Base-by-base conservation (phyloP, 2,113 vertebrate species). In the Vireo altiloquus region DNA sequence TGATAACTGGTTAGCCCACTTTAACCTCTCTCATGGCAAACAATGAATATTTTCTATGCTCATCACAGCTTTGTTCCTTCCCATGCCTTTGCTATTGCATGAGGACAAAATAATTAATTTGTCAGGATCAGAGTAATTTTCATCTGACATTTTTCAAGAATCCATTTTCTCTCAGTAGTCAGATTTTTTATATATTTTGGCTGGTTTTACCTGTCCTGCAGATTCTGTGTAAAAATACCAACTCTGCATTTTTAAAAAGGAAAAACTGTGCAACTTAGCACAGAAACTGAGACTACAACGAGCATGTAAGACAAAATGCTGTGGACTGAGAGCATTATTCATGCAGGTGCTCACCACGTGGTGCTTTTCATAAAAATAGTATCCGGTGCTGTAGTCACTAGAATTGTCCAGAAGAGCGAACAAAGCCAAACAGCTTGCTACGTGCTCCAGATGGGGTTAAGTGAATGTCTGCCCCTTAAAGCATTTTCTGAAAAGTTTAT, bases 401-500 rank as follows among this genome's bases (percentile, higher is more conserved):
- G 37, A 78, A 75, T 56, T 83, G 72, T 82, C 68, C 64, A 78
- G 81, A 54, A 81, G 59, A 91, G 80, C 0, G 2, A 85, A 80
- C 63, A 86, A 86, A 95, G 88, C 37, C 87, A 90, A 92, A 83
- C 35, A 74, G 68, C 46, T 82, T 82, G 59, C 68, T 96, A 59
- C 11, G 4, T 95, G 90, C 82, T 89, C 54, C n/a, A 71, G 49
- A 87, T 78, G 79, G 56, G 83, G 54, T 91, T 90, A 94, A 94
- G 66, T 31, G 91, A 91, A 72, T 69, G 39, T 70, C 71, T 91
- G 33, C 24, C 27, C 42, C 71, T 90, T 94, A 76, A 94, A 91
- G 56, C 56, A 37, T 77, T 91, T 88, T 82, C 50, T 80, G 79
- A 66, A 74, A 87, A 86, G 78, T 87, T 93, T 88, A 33, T 46